These are phyloP conservation scores for Gephyroberyx darwinii DNA, from an alignment of 2,797 vertebrate genomes.

Conservation along the genomic window DNA sequence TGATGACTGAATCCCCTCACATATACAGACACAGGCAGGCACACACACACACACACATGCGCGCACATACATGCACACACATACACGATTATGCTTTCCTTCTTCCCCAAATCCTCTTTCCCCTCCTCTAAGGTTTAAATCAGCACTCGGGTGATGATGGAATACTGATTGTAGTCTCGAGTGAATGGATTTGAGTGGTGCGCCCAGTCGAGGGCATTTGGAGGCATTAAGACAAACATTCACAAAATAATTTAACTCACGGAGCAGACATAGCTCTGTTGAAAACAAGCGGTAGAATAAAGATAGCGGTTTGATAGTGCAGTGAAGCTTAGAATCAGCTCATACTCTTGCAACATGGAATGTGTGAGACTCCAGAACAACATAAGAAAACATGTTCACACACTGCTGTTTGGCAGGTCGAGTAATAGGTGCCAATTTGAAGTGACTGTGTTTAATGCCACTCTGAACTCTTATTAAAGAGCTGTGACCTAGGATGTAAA, in stretches of 20 bases:
- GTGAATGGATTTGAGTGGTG: conserved; percentile 60
- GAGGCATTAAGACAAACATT: conserved; percentile 58
- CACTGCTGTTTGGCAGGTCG: conserved; percentile 59
- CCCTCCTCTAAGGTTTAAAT: conserved; percentile 57
- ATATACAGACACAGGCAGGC: conserved; percentile 20
- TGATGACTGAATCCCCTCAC: conserved; percentile 47
- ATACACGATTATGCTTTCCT: conserved; percentile 35
- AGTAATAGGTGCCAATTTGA: conserved; percentile 22
- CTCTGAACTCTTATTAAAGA: conserved; percentile 5
- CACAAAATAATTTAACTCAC: conserved; percentile 45
- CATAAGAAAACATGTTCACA: conserved; percentile 62
- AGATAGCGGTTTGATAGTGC: conserved; percentile 20
- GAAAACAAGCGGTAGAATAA: neutral
- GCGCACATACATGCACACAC: conserved; percentile 25
- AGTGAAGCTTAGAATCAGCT: conserved; percentile 36
- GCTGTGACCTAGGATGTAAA: conserved; percentile 8
- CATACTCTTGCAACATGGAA: conserved; percentile 45
- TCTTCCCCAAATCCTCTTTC: conserved; percentile 36
- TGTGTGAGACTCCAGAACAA: conserved; percentile 73
- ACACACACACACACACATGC: conserved; percentile 19
- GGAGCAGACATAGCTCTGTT: conserved; percentile 26
- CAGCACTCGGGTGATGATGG: conserved; percentile 62
- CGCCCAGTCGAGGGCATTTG: conserved; percentile 52
- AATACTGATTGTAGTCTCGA: conserved; percentile 65
- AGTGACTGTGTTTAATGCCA: conserved; percentile 11